Evolutionary conservation across 2,113 vertebrate species (phyloP), one percentile per base, ranked within the genome.

Genomic region (Phaetusa simplex): DNA sequence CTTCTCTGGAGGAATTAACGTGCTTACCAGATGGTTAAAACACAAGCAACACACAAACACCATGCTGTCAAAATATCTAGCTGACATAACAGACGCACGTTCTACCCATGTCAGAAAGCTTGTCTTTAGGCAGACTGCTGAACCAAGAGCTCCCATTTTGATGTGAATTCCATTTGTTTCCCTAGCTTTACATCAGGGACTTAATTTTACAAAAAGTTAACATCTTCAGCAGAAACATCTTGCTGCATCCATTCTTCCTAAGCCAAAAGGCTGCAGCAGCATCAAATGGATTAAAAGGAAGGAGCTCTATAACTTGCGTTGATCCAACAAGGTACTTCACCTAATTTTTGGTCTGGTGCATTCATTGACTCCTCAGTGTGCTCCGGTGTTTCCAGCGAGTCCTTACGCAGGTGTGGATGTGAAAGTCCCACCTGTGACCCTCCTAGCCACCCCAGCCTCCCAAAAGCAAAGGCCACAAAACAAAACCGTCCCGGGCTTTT

Each of bases 21-120:
- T 80, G 82, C 70, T 94, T 77, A 49, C 81, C 92, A 95, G 78
- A 94, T 96, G 84, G 90, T 27, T 82, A 52, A 65, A 91, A 36
- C 27, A 61, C 56, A 87, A 72, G 61, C 36, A 94, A 52, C 0
- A 24, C 49, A 16, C 22, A 38, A 87, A 69, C 66, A 70, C 15
- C 40, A 53, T 0, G 1, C 66, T 76, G 71, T 81, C 66, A 90
- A 91, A 82, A 58, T 77, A 34, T 38, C 64, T 66, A 34, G 62
- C 73, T 65, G 81, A 56, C 22, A 11, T 65, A 17, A 21, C 26
- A 95, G 42, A 55, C 2, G 11, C 38, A 30, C 8, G 34, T 79
- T 86, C 90, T 56, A 24, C 27, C 58, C 30, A 1, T 29, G 34
- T 85, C 40, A 89, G 40, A 80, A 79, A 81, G 18, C 30, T 81